These are phyloP conservation scores for Dichetophora obliterata DNA, from an alignment of 2,888 invertebrate species.

Conservation along the genomic window DNA sequence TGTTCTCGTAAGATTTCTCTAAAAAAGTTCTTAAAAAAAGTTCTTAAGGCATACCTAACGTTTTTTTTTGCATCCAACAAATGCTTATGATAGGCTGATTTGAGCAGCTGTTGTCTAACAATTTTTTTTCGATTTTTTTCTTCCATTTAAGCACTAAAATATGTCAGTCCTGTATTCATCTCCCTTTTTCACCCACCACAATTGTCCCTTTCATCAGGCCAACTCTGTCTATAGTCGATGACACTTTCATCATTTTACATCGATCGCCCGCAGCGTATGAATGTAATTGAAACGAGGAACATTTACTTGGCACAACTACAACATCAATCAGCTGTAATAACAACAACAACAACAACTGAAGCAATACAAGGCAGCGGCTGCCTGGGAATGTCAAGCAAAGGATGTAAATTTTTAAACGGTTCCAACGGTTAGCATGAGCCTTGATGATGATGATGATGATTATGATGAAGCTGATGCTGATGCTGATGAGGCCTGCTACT, in stretches of 20 bases:
- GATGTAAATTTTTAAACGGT: constrained; percentile 29
- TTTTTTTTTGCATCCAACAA: no score
- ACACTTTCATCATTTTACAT: constrained; percentile 28
- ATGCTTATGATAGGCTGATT: no score
- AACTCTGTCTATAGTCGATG: neutral
- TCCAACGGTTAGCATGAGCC: neutral
- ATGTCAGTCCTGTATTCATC: no score
- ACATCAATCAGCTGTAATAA: constrained; percentile 1
- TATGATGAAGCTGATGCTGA: neutral
- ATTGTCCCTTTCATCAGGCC: neutral
- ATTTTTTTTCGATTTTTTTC: no score
- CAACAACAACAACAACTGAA: constrained; percentile 31
- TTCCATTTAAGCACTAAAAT: no score
- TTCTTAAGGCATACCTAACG: no score
- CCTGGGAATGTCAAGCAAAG: neutral
- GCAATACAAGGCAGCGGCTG: neutral
- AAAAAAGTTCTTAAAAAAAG: no score
- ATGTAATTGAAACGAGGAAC: constrained; percentile 21
- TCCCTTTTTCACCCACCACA: no score
- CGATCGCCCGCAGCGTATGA: constrained; percentile 28
- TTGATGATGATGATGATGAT: neutral
- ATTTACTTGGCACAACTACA: constrained; percentile 20
- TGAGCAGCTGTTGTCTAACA: no score
- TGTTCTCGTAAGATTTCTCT: no score
- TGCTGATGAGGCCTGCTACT: neutral